phyloP scores from a whole-genome alignment of 2,113 vertebrate genomes.

The Narcine bancroftii region DNA sequence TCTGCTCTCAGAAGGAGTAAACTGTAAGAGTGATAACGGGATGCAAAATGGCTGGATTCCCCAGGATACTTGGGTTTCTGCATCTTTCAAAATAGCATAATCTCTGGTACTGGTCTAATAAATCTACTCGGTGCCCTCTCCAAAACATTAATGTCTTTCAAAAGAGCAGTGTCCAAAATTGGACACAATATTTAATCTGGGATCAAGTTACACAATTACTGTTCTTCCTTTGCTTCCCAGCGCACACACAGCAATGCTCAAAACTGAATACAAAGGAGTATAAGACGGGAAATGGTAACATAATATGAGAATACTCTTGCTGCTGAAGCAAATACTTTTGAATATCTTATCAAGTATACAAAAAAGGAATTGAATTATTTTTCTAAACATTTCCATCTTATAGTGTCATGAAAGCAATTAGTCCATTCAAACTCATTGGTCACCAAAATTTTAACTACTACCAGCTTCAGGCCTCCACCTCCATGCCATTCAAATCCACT shows the following conservation, averaged over 20 bases:
- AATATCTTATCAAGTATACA: neutral
- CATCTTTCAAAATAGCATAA: too few relatives aligned
- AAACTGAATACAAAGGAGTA: neutral
- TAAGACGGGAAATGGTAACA: neutral
- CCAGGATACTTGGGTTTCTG: too few relatives aligned
- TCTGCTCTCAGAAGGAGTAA: too few relatives aligned
- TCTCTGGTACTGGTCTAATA: too few relatives aligned
- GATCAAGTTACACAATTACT: neutral
- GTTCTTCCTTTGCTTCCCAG: neutral
- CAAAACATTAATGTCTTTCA: too few relatives aligned
- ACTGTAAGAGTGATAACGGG: too few relatives aligned
- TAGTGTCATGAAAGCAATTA: neutral
- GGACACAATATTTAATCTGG: too few relatives aligned
- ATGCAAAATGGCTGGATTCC: too few relatives aligned
- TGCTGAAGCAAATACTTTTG: neutral
- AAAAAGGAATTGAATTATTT: neutral
- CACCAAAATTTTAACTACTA: neutral
- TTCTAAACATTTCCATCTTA: conserved; percentile 1
- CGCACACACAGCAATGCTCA: neutral
- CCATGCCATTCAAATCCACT: neutral
- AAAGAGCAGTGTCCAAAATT: too few relatives aligned
- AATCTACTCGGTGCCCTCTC: too few relatives aligned
- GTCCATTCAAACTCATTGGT: neutral
- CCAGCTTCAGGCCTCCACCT: neutral
- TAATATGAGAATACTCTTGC: neutral